A percentile compares a stretch with the other conserved stretches of the same genome.
phyloP scores from a whole-genome alignment of 2,888 invertebrate species.

The Bedellia somnulentella region DNA sequence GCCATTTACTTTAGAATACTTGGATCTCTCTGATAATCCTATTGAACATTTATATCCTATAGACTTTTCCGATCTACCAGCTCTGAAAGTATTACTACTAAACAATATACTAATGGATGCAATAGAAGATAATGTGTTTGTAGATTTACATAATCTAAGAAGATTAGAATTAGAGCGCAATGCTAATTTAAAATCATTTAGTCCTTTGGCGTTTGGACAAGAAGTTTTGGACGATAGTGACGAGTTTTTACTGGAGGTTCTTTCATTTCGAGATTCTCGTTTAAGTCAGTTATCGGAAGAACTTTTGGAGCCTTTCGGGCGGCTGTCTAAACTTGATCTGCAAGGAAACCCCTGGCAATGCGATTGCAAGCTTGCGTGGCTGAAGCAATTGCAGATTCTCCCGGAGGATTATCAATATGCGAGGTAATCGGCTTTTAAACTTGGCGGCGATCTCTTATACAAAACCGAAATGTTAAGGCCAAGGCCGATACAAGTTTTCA shows the following conservation, averaged over 20 bases:
- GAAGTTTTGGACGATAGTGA: slow-evolving; percentile 34
- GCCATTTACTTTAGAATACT: slow-evolving; percentile 55
- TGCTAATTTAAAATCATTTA: slow-evolving; percentile 48
- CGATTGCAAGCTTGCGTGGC: slow-evolving; percentile 62
- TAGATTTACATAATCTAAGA: slow-evolving; percentile 50
- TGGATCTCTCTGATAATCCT: slow-evolving; percentile 66
- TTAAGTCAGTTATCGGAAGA: slow-evolving; percentile 32
- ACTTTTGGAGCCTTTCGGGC: slow-evolving; percentile 44
- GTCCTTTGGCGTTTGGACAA: slow-evolving; percentile 34
- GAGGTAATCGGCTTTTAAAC: slow-evolving; percentile 32
- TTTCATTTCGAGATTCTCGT: slow-evolving; percentile 48
- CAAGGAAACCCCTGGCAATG: slow-evolving; percentile 68
- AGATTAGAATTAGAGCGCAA: slow-evolving; percentile 59
- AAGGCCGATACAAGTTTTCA: too few species aligned
- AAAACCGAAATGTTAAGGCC: too few species aligned
- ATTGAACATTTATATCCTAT: slow-evolving; percentile 45
- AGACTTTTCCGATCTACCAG: slow-evolving; percentile 50
- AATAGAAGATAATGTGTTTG: slow-evolving; percentile 58
- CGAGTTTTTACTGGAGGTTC: slow-evolving; percentile 37
- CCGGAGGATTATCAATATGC: slow-evolving; percentile 37
- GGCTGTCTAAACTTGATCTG: slow-evolving; percentile 44
- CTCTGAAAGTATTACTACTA: slow-evolving; percentile 52
- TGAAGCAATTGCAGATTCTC: slow-evolving; percentile 38
- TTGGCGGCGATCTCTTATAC: too few species aligned
- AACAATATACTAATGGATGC: slow-evolving; percentile 58